Conservation (phyloP, 1,140 invertebrate species). For the Penaeus vannamei region DNA sequence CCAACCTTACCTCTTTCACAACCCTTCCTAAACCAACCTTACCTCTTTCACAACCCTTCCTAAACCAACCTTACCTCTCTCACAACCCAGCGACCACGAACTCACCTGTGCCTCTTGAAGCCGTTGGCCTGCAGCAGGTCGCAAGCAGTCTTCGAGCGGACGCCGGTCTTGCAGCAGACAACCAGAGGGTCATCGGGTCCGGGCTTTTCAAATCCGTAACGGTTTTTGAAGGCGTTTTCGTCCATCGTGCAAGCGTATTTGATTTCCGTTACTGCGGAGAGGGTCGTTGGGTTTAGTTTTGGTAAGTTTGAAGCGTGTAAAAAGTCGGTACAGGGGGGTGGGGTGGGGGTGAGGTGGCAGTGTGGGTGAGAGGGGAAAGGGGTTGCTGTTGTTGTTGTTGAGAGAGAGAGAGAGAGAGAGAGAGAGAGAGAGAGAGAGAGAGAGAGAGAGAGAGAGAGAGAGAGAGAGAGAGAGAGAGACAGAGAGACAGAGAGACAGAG, state of each 20-base stretch:
- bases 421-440: no score
- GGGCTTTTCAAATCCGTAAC: constrained; percentile 60
- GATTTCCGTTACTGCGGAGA: constrained; percentile 53
- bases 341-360: background rate
- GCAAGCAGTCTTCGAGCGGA: constrained; percentile 55
- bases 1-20: no score
- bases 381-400: no score
- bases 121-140: constrained; percentile 52
- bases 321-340: no score
- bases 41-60: no score
- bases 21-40: no score
- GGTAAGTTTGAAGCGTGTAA: no score
- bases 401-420: no score
- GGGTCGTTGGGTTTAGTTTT: background rate
- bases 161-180: constrained; percentile 52
- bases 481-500: no score
- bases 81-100: no score
- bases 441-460: no score
- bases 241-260: constrained; percentile 53
- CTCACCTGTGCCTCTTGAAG: constrained; percentile 54
- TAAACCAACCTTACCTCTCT: background rate
- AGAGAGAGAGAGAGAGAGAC: no score
- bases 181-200: constrained; percentile 29
- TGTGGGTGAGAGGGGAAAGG: background rate
- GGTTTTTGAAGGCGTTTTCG: constrained; percentile 30